Evolutionary conservation across 2,888 invertebrate species (phyloP).

Genomic region (Anarsia innoxiella): DNA sequence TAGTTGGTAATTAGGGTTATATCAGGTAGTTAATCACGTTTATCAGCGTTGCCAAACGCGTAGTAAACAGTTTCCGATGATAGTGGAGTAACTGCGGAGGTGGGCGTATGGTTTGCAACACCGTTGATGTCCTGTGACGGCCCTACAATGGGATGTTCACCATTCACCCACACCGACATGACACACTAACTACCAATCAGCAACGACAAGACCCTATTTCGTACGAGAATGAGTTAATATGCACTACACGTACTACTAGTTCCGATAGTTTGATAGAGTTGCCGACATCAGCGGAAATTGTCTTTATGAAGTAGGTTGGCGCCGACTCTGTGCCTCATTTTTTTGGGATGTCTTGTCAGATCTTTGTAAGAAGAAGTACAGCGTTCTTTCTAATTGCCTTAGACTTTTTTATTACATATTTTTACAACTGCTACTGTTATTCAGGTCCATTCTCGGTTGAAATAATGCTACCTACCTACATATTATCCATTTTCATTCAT

Average conservation of each 20-base stretch:
- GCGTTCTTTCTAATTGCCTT: no score
- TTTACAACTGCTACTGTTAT: no score
- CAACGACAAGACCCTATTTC: background rate
- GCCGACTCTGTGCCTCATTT: background rate
- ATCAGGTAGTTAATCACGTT: constrained; percentile 35
- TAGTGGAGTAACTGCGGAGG: constrained; percentile 33
- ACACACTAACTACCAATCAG: background rate
- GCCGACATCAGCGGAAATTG: background rate
- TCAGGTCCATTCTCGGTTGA: no score
- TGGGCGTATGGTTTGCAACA: constrained; percentile 30
- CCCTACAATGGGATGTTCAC: constrained; percentile 19
- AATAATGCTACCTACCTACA: no score
- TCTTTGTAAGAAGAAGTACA: no score
- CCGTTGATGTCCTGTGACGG: constrained; percentile 30
- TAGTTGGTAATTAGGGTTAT: constrained; percentile 19
- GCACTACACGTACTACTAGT: background rate
- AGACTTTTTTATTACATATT: no score
- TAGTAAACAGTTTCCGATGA: constrained; percentile 29
- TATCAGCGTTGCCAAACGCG: constrained; percentile 33
- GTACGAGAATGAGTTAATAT: background rate
- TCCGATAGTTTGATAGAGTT: constrained; percentile 5
- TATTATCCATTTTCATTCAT: no score
- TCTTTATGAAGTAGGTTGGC: constrained; percentile 1
- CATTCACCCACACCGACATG: constrained; percentile 2
- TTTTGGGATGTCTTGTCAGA: no score